These are phyloP conservation scores for Diorhabda carinulata DNA, from an alignment of 1,140 invertebrate species.

Conservation along the genomic window DNA sequence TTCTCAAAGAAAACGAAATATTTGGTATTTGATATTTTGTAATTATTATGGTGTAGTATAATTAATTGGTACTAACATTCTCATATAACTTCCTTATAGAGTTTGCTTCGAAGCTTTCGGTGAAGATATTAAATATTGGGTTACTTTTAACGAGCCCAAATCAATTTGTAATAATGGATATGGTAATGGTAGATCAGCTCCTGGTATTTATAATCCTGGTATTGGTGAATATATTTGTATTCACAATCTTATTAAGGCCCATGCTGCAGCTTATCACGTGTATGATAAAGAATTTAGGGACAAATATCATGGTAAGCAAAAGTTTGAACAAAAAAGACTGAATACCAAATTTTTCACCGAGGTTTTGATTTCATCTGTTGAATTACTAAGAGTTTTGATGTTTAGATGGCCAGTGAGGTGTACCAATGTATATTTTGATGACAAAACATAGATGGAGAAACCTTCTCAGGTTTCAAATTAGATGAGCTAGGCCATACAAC, in stretches of 20 bases:
- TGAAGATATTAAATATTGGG: conserved; percentile 30
- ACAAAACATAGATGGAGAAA: no score
- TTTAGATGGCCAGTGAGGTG: no score
- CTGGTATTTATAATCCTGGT: conserved; percentile 29
- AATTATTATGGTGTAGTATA: no score
- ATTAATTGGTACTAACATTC: no score
- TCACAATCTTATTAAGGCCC: conserved; percentile 48
- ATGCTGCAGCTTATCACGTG: conserved; percentile 47
- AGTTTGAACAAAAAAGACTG: neutral
- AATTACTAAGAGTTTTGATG: no score
- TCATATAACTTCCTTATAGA: neutral
- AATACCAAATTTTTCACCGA: no score
- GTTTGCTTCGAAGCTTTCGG: conserved; percentile 26
- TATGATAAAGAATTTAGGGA: conserved; percentile 37
- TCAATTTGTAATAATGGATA: conserved; percentile 23
- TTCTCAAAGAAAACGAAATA: no score
- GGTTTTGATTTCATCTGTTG: no score
- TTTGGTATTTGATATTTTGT: no score
- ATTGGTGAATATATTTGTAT: conserved; percentile 47
- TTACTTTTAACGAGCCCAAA: conserved; percentile 46
- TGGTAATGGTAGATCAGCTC: conserved; percentile 18
- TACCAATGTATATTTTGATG: no score
- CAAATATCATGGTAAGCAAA: conserved; percentile 24
- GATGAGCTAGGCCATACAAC: no score
- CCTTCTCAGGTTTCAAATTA: no score